Conservation (phyloP, 2,113 vertebrate species). For the Corythaixoides concolor region DNA sequence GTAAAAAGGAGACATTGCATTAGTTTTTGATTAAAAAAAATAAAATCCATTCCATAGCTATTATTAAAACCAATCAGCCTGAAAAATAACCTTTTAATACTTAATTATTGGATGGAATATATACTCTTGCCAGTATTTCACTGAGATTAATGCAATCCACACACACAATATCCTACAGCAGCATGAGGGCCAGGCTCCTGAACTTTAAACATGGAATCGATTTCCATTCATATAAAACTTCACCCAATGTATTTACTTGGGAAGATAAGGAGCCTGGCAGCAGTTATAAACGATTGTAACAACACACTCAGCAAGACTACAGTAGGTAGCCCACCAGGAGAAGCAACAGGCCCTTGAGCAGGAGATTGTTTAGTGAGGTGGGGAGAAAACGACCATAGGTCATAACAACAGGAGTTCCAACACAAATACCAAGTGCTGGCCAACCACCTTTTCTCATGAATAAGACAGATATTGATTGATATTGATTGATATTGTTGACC, state of each 20-base stretch:
- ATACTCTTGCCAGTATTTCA: not conserved
- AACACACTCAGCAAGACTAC: not conserved
- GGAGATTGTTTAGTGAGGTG: not conserved
- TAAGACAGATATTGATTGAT: not conserved
- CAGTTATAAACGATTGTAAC: not conserved
- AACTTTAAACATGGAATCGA: not conserved
- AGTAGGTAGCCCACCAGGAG: not conserved
- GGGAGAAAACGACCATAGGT: not conserved
- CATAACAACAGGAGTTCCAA: not conserved
- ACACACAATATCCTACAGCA: not conserved
- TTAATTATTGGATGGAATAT: not conserved
- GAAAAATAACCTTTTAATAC: not conserved
- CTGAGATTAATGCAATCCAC: not conserved
- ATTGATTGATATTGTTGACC: rapidly evolving
- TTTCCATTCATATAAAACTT: not conserved
- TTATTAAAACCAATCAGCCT: not conserved
- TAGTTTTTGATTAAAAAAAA: not conserved
- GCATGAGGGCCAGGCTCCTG: not conserved
- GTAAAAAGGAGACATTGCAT: not conserved
- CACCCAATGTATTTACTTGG: not conserved
- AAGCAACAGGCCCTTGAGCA: not conserved
- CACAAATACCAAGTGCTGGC: not conserved
- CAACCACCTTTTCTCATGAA: not conserved
- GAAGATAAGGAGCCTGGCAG: not conserved
- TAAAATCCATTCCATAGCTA: not conserved